Conservation (phyloP, 2,113 vertebrate genomes). For the Limnothrissa miodon region DNA sequence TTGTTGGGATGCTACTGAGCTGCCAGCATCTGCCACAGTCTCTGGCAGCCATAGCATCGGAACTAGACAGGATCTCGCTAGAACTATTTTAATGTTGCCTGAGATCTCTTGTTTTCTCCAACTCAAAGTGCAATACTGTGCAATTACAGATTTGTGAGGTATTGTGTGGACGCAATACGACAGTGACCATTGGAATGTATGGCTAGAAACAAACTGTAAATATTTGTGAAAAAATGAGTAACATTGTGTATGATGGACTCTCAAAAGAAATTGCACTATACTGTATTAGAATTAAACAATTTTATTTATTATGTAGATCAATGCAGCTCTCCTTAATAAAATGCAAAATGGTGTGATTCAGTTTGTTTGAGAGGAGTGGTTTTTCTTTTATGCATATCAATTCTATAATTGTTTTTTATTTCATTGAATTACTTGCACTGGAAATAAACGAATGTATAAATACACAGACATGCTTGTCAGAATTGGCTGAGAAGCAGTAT, state of each 20-base stretch:
- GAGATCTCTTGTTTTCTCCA: neutral
- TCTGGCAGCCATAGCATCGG: constrained; percentile 28
- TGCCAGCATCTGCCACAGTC: constrained; percentile 12
- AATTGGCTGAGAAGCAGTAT: constrained; percentile 27
- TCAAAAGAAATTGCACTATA: constrained; percentile 37
- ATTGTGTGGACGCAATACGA: constrained; percentile 25
- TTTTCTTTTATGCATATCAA: constrained; percentile 21
- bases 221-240: constrained; percentile 12
- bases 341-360: constrained; percentile 17
- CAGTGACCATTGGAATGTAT: constrained; percentile 32
- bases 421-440: constrained; percentile 38
- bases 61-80: constrained; percentile 30
- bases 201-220: neutral
- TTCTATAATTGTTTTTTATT: constrained; percentile 23
- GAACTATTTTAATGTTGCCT: neutral
- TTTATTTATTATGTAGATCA: constrained; percentile 33
- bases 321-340: constrained; percentile 18
- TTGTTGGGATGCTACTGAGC: neutral
- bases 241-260: constrained; percentile 27
- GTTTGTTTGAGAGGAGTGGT: constrained; percentile 28
- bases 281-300: constrained; percentile 33
- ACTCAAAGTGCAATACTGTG: constrained; percentile 37
- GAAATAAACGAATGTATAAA: constrained; percentile 36
- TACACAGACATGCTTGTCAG: constrained; percentile 1
- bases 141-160: constrained; percentile 34